A percentile compares a stretch with the other conserved stretches of the same genome.
These are phyloP conservation scores for Alentia gelatinosa DNA, from an alignment of 2,888 invertebrate genomes.

Conservation along the genomic window DNA sequence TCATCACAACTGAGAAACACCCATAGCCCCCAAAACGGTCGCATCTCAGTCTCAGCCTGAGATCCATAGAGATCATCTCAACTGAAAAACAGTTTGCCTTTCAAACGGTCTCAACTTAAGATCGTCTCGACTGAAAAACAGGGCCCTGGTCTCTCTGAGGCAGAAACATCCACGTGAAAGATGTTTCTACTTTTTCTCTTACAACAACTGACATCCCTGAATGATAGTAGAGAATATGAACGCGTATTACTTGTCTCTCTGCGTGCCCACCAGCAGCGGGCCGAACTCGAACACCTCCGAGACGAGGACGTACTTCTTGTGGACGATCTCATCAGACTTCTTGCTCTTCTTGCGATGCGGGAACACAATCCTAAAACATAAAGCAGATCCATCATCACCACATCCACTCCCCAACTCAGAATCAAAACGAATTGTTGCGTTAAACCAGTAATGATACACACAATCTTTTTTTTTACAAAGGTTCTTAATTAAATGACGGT, in stretches of 20 bases:
- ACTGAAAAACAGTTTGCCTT: too few relatives aligned
- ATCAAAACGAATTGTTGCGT: background rate
- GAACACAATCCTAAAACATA: conserved; percentile 79
- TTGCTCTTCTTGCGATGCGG: conserved; percentile 79
- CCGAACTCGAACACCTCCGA: conserved; percentile 80
- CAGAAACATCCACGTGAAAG: too few relatives aligned
- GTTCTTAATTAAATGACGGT: too few relatives aligned
- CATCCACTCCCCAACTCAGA: background rate
- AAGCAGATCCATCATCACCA: background rate
- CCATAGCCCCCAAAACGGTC: too few relatives aligned
- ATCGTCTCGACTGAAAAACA: too few relatives aligned
- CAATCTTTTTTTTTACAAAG: too few relatives aligned
- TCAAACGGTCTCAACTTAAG: too few relatives aligned
- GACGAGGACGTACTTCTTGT: conserved; percentile 79
- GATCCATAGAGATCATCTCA: too few relatives aligned
- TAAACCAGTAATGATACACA: background rate
- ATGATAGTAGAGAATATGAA: background rate
- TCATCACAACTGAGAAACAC: too few relatives aligned
- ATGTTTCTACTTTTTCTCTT: too few relatives aligned
- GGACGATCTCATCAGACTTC: conserved; percentile 78
- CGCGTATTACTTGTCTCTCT: conserved; percentile 76
- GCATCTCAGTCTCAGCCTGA: too few relatives aligned
- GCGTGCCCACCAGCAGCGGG: conserved; percentile 80
- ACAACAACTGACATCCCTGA: background rate
- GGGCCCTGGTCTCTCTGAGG: too few relatives aligned